A percentile compares a stretch with the other conserved stretches of the same genome.
These are phyloP conservation scores for Sebastes hubbsi DNA, from an alignment of 2,797 vertebrate genomes.

Conservation along the genomic window DNA sequence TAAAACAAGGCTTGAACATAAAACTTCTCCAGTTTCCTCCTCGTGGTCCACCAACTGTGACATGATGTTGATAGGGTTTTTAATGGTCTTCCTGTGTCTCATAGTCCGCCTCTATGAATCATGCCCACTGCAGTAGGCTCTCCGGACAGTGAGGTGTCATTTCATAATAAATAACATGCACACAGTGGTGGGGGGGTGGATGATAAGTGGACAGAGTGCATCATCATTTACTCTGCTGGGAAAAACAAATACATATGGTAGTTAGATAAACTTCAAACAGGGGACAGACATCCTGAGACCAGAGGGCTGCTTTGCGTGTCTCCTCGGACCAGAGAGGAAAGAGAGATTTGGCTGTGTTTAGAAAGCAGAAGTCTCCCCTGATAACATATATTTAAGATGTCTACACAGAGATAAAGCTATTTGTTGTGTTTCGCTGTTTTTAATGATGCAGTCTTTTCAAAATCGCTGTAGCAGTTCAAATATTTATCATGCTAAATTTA, in stretches of 20 bases:
- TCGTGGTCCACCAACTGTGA: constrained; percentile 41
- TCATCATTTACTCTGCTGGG: constrained; percentile 72
- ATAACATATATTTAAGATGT: constrained; percentile 80
- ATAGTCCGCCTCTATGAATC: constrained; percentile 63
- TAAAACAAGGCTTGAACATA: constrained; percentile 29
- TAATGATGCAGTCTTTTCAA: constrained; percentile 69
- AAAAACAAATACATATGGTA: constrained; percentile 78
- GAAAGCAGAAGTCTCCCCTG: constrained; percentile 70
- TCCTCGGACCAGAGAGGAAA: constrained; percentile 74
- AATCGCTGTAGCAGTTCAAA: constrained; percentile 75
- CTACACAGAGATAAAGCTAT: constrained; percentile 75
- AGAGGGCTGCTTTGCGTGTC: constrained; percentile 68
- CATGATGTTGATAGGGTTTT: constrained; percentile 72
- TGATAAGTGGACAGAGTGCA: constrained; percentile 71
- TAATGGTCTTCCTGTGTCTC: constrained; percentile 74
- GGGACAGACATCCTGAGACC: constrained; percentile 68
- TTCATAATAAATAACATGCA: constrained; percentile 74
- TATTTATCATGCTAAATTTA: constrained; percentile 84
- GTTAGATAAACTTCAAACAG: constrained; percentile 82
- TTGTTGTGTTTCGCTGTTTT: constrained; percentile 79
- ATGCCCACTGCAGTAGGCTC: constrained; percentile 63
- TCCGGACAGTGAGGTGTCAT: constrained; percentile 74
- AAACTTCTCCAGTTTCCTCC: constrained; percentile 57
- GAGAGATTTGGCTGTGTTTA: constrained; percentile 78
- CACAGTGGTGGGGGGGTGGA: constrained; percentile 50